phyloP scores from a whole-genome alignment of 2,113 vertebrate species.

The Chaetodon auriga region DNA sequence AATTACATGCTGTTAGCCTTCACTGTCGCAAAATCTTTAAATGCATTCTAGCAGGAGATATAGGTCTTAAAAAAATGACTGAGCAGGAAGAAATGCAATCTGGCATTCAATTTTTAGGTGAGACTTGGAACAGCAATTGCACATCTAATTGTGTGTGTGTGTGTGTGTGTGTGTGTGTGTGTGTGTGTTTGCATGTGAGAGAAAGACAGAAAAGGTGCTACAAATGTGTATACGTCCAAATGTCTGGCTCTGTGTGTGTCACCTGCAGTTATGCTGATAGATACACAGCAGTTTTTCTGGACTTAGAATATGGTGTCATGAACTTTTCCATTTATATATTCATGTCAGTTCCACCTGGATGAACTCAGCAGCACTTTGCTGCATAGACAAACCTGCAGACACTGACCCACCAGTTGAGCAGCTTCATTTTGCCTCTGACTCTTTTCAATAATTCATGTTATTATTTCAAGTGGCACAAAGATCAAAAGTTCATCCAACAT shows the following conservation, averaged over 20 bases:
- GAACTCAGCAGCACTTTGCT: slow-evolving; percentile 13
- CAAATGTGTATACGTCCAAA: neutral
- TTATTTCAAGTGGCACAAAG: slow-evolving; percentile 10
- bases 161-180: neutral
- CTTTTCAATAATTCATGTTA: slow-evolving; percentile 16
- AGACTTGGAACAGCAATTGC: neutral
- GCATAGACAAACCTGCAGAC: neutral
- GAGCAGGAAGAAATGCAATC: slow-evolving; percentile 53
- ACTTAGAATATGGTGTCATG: slow-evolving; percentile 19
- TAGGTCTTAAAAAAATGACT: slow-evolving; percentile 56
- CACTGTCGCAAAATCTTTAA: slow-evolving; percentile 23
- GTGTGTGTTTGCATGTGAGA: neutral
- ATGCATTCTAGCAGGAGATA: slow-evolving; percentile 52
- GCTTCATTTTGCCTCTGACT: neutral
- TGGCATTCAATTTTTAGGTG: slow-evolving; percentile 26
- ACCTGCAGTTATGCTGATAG: slow-evolving; percentile 31
- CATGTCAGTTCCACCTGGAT: slow-evolving; percentile 23
- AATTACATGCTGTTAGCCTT: slow-evolving; percentile 27
- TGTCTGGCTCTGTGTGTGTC: neutral
- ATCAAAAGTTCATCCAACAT: slow-evolving; percentile 8
- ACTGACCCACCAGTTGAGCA: neutral
- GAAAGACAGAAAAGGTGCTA: neutral
- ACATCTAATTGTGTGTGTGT: neutral
- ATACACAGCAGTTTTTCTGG: slow-evolving; percentile 6
- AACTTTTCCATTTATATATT: slow-evolving; percentile 49